Evolutionary conservation across 2,888 invertebrate species (phyloP).

Genomic region (Pogonocherus hispidulus): DNA sequence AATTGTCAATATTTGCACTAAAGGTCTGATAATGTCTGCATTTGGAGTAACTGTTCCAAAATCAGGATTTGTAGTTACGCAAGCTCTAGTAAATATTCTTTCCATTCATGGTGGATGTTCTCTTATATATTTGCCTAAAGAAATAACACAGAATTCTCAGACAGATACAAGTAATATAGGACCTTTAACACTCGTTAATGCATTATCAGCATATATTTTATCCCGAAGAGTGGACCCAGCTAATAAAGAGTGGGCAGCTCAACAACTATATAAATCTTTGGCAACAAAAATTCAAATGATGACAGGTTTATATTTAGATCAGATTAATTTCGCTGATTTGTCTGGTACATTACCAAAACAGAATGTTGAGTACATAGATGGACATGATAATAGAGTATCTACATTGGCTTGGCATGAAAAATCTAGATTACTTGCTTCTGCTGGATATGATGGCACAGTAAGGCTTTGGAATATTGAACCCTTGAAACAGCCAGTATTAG

Average conservation of each 20-base stretch:
- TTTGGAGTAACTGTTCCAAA: conserved; percentile 62
- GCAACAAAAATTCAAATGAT: conserved; percentile 66
- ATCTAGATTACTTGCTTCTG: conserved; percentile 70
- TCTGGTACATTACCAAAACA: conserved; percentile 66
- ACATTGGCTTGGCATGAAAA: conserved; percentile 68
- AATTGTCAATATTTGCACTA: conserved; percentile 73
- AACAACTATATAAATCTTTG: conserved; percentile 72
- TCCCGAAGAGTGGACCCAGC: conserved; percentile 70
- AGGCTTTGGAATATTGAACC: conserved; percentile 71
- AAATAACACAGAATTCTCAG: conserved; percentile 52
- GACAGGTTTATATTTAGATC: conserved; percentile 61
- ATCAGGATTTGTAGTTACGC: conserved; percentile 72
- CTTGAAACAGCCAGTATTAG: conserved; percentile 63
- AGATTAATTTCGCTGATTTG: conserved; percentile 71
- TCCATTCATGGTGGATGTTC: conserved; percentile 69
- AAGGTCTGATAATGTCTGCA: conserved; percentile 69
- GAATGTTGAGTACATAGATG: conserved; percentile 67
- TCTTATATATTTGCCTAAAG: conserved; percentile 63
- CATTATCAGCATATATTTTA: conserved; percentile 73
- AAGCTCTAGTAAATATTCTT: conserved; percentile 73
- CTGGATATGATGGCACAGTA: conserved; percentile 76
- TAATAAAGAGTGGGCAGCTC: conserved; percentile 75
- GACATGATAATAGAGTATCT: conserved; percentile 70
- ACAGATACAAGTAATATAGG: conserved; percentile 54
- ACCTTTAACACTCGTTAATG: conserved; percentile 73